phyloP scores from a whole-genome alignment of 2,797 vertebrate species.

The Cirrhinus molitorella region DNA sequence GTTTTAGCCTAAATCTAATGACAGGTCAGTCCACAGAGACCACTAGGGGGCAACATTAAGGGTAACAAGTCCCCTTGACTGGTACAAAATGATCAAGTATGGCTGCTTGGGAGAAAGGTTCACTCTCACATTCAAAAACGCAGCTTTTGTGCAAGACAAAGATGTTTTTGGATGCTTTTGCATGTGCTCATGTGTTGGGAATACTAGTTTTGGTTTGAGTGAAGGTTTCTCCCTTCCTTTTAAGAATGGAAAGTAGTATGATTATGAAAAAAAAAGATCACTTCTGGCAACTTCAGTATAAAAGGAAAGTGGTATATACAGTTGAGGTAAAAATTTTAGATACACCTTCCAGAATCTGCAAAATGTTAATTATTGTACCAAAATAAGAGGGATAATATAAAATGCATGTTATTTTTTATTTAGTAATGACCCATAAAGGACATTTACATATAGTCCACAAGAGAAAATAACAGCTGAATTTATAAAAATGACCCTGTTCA shows the following conservation, averaged over 20 bases:
- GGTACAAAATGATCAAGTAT: slow-evolving; percentile 5
- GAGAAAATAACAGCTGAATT: too few species aligned
- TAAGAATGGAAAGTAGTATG: slow-evolving; percentile 21
- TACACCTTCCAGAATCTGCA: too few species aligned
- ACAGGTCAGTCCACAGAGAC: slow-evolving; percentile 72
- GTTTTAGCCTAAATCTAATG: slow-evolving; percentile 72
- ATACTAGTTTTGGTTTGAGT: not conserved
- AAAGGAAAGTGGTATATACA: not conserved
- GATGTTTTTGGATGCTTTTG: slow-evolving; percentile 24
- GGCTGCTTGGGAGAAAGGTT: slow-evolving; percentile 31
- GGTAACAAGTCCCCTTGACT: slow-evolving; percentile 7
- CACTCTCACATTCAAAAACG: slow-evolving; percentile 45
- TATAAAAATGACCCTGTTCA: too few species aligned
- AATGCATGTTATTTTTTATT: too few species aligned
- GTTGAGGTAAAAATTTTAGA: too few species aligned
- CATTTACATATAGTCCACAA: too few species aligned
- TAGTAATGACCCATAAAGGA: too few species aligned
- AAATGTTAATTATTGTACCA: too few species aligned
- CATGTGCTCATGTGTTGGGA: slow-evolving; percentile 3
- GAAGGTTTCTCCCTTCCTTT: slow-evolving; percentile 29
- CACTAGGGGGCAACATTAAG: slow-evolving; percentile 55
- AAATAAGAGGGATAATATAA: too few species aligned
- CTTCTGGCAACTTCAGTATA: not conserved
- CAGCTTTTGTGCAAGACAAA: slow-evolving; percentile 5
- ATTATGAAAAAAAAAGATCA: not conserved